Evolutionary conservation across 2,888 invertebrate genomes (phyloP).

Genomic region (Corbicula japonica): DNA sequence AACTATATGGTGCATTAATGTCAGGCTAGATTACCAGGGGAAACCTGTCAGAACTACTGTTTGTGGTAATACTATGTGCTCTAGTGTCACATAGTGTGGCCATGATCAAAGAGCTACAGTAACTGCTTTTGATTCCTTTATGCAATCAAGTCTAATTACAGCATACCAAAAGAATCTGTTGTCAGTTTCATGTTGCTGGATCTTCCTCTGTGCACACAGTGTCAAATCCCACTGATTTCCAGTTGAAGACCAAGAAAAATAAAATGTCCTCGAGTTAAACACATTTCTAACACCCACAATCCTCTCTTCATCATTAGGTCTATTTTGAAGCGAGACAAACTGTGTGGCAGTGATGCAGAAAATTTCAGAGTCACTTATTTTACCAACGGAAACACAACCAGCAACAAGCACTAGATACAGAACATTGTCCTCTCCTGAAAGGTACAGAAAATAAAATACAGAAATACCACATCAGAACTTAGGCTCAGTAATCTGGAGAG

Average conservation of each 20-base stretch:
- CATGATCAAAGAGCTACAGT: no score
- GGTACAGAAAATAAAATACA: slow-evolving; percentile 7
- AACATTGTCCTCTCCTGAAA: slow-evolving; percentile 80
- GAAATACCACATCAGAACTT: background rate
- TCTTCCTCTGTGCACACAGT: slow-evolving; percentile 95
- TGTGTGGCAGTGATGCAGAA: slow-evolving; percentile 97
- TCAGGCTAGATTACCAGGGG: no score
- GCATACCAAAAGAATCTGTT: slow-evolving; percentile 98
- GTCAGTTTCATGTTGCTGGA: slow-evolving; percentile 93
- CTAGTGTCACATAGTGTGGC: no score
- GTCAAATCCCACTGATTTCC: slow-evolving; percentile 94
- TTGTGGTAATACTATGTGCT: no score
- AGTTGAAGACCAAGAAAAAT: slow-evolving; percentile 94
- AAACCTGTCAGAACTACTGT: no score
- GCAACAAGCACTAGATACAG: slow-evolving; percentile 97
- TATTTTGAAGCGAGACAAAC: slow-evolving; percentile 92
- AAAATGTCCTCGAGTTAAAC: slow-evolving; percentile 99
- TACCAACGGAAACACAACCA: slow-evolving; percentile 98
- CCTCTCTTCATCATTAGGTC: slow-evolving; percentile 85
- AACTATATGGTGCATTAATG: no score
- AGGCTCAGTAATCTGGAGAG: background rate
- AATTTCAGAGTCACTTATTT: slow-evolving; percentile 97
- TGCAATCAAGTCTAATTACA: no score
- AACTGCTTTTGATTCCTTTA: no score
- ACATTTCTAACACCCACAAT: slow-evolving; percentile 91